Percentiles rank a stretch among this genome's conserved stretches.
phyloP scores from a whole-genome alignment of 2,113 vertebrate genomes.

The Plectropomus leopardus region DNA sequence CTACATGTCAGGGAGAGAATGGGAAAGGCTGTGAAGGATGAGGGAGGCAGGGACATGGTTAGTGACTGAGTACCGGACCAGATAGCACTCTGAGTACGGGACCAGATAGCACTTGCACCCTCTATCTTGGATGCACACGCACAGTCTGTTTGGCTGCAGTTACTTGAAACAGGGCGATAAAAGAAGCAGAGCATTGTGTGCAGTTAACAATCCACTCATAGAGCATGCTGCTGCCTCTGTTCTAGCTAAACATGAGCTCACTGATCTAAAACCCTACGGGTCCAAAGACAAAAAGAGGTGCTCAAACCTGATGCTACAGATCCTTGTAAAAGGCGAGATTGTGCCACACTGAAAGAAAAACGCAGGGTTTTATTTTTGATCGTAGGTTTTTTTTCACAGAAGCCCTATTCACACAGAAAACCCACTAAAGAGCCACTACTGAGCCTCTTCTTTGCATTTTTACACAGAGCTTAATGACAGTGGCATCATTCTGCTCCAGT shows the following conservation, averaged over 20 bases:
- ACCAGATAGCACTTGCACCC: background rate
- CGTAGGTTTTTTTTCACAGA: too few relatives aligned
- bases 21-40: background rate
- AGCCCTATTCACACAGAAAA: too few relatives aligned
- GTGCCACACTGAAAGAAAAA: background rate
- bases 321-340: background rate
- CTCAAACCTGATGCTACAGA: background rate
- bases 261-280: background rate
- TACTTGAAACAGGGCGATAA: conserved; percentile 3
- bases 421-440: too few relatives aligned
- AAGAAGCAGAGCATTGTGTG: background rate
- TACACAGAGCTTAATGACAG: too few relatives aligned
- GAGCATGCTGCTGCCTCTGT: background rate
- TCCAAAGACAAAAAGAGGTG: background rate
- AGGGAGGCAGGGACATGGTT: background rate
- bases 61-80: background rate
- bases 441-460: too few relatives aligned
- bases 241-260: background rate
- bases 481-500: too few relatives aligned
- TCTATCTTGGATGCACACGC: background rate
- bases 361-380: background rate
- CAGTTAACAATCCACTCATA: background rate
- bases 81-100: background rate
- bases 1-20: background rate
- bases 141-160: conserved; percentile 3